Evolutionary conservation across 2,113 vertebrate species (phyloP).

Genomic region (Zootoca vivipara): DNA sequence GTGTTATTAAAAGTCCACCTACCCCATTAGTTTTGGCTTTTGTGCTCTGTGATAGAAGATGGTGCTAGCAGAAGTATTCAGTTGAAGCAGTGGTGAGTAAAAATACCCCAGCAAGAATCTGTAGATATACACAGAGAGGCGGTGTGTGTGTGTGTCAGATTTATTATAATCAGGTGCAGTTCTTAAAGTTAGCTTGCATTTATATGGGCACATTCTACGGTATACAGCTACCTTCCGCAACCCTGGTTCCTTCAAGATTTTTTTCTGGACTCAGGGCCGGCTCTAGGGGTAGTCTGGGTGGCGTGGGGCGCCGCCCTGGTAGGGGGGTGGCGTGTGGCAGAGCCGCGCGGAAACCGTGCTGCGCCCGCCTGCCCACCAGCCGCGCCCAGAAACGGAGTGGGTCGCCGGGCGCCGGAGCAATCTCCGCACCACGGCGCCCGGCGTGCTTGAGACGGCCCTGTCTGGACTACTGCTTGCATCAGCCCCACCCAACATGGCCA

Average conservation of each 20-base stretch:
- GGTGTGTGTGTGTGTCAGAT: not conserved
- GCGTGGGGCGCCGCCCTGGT: too few species aligned
- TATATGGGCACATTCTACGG: not conserved
- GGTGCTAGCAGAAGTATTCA: not conserved
- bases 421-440: too few species aligned
- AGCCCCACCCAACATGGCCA: not conserved
- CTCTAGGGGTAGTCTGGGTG: too few species aligned
- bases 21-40: not conserved
- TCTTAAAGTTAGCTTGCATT: not conserved
- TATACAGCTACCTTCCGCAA: not conserved
- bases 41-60: conserved; percentile 11
- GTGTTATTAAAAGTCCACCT: conserved; percentile 18
- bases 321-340: too few species aligned
- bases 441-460: too few species aligned
- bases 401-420: too few species aligned
- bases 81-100: not conserved
- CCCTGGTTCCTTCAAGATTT: not conserved
- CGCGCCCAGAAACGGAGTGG: too few species aligned
- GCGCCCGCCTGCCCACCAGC: too few species aligned
- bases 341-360: too few species aligned
- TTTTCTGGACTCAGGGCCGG: not conserved
- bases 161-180: not conserved
- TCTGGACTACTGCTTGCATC: not conserved
- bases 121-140: not conserved
- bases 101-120: not conserved